Evolutionary conservation across 2,888 invertebrate genomes (phyloP).

Genomic region (Iphiclides podalirius): DNA sequence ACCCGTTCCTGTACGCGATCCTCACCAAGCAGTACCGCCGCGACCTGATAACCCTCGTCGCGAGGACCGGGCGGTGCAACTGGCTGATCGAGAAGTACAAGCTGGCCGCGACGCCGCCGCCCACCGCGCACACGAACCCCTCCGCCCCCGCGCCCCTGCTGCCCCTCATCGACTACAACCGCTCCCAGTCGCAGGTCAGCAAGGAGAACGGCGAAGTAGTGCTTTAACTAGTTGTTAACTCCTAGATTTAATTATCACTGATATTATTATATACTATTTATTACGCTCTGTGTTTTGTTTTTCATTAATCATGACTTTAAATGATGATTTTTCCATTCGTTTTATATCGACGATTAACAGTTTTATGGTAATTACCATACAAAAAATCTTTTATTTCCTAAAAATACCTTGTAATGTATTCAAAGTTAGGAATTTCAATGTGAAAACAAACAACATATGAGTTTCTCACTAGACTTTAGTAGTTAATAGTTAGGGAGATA

Average conservation of each 20-base stretch:
- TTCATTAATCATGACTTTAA: conserved; percentile 2
- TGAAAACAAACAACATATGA: too few species aligned
- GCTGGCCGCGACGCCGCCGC: conserved; percentile 62
- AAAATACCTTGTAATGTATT: too few species aligned
- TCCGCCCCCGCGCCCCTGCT: conserved; percentile 56
- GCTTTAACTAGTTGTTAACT: conserved; percentile 44
- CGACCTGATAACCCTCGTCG: conserved; percentile 84
- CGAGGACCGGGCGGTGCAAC: conserved; percentile 78
- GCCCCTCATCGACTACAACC: conserved; percentile 61
- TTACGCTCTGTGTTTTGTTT: conserved; percentile 43
- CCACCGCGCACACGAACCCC: conserved; percentile 58
- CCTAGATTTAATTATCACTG: conserved; percentile 41
- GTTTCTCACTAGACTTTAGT: too few species aligned
- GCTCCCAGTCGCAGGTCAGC: conserved; percentile 51
- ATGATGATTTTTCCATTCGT: too few species aligned
- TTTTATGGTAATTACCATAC: too few species aligned
- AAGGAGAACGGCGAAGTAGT: conserved; percentile 59
- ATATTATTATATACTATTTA: conserved; percentile 61
- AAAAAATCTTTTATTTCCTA: too few species aligned
- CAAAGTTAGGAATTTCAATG: too few species aligned
- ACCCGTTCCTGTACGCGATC: conserved; percentile 95
- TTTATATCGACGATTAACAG: too few species aligned
- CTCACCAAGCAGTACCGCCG: conserved; percentile 92
- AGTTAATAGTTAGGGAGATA: too few species aligned
- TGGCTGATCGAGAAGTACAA: conserved; percentile 68